These are phyloP conservation scores for Ormyrus rosae DNA, from an alignment of 2,888 invertebrate species.

Conservation along the genomic window DNA sequence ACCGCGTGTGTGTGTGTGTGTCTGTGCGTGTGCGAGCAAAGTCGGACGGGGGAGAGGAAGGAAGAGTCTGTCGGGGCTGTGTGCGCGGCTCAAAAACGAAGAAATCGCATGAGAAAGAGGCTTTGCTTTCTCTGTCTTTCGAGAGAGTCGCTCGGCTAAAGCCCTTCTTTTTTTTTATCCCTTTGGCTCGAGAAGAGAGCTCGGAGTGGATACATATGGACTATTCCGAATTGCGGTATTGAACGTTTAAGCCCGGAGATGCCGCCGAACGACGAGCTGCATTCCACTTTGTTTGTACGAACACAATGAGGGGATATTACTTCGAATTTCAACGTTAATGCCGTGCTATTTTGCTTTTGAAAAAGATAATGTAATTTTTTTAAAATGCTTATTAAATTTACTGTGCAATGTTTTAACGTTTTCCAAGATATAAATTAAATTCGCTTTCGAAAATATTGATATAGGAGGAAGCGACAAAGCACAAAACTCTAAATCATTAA, in stretches of 20 bases:
- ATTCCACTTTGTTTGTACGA: too few species aligned
- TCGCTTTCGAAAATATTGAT: too few species aligned
- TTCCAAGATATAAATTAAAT: too few species aligned
- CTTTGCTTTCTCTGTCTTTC: constrained; percentile 15
- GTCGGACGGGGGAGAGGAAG: constrained; percentile 8
- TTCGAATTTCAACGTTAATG: not conserved
- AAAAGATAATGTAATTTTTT: not conserved
- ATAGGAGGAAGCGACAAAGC: too few species aligned
- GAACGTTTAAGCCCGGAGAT: too few species aligned
- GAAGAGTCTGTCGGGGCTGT: not conserved
- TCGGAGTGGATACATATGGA: not conserved
- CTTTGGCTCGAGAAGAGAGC: not conserved
- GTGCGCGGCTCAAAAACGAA: not conserved
- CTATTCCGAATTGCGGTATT: constrained; percentile 13
- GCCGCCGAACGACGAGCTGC: too few species aligned
- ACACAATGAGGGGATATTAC: not conserved
- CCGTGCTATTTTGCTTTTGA: not conserved
- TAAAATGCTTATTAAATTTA: too few species aligned
- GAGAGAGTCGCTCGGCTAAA: not conserved
- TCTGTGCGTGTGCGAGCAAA: constrained; percentile 11
- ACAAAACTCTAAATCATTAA: too few species aligned
- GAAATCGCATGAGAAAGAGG: constrained; percentile 19
- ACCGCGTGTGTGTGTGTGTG: constrained; percentile 55
- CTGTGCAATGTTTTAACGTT: too few species aligned
- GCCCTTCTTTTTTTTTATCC: constrained; percentile 5